Evolutionary conservation across 2,797 vertebrate species (phyloP), one percentile per base, ranked within the genome.

Genomic region (Cephalopachus bancanus): DNA sequence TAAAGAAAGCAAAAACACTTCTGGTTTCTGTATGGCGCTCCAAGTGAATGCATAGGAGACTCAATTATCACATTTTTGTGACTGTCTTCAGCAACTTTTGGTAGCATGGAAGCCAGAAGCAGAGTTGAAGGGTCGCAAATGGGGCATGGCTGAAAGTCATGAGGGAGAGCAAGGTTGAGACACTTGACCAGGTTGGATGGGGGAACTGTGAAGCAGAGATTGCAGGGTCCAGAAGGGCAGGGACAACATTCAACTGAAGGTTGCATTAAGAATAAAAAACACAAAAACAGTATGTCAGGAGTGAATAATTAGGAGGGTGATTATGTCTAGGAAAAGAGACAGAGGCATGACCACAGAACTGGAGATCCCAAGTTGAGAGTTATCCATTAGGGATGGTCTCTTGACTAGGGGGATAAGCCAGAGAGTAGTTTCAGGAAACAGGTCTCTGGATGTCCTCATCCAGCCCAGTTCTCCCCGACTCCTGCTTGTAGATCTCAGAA

Each of bases 151-250:
- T 65, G 79, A 62, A 78, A 69, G 30, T 69, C 22, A 17, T 16
- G 60, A 55, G 17, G 59, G 30, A 37, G 15, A 49, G 12, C 1
- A 0, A 3, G 7, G 14, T 3, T 9, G n/a, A 51, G 67, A 86
- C 33, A 19, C 51, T 7, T 3, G 19, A 49, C 11, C 33, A 33
- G 30, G 51, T 6, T 0, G 0, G 55, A 28, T 0, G 24, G 53
- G 6, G 3, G 24, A 26, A 19, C 30, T 5, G 4, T 11, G 15
- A 74, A 44, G 49, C 51, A 64, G 53, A 59, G 14, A 37, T 57
- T 71, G 22, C 30, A 49, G 64, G 37, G 8, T 20, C 19, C 15
- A 1, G 30, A 59, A 93, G 51, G 59, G 62, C 51, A 53, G 57
- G 26, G 28, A 2, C 3, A 12, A 19, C 24, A 12, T 2, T 30